Base-by-base conservation (phyloP, 2,113 vertebrate species). In the Tragelaphus buxtoni region DNA sequence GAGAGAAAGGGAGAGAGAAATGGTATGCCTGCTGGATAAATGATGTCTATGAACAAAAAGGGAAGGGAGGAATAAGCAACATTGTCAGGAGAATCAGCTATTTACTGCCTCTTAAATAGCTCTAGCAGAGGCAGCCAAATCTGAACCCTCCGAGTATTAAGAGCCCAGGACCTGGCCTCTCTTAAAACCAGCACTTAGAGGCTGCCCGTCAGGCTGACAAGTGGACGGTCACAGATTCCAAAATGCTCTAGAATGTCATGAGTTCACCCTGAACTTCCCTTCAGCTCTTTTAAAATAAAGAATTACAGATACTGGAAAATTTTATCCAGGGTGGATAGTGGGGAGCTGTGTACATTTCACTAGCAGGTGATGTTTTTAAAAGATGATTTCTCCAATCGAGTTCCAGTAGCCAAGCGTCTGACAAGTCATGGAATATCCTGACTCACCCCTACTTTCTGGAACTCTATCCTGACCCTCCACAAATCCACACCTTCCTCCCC, bases 121-220 rank as follows among this genome's bases (percentile, higher is more conserved):
- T 35, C 6, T 17, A 16, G 63, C 53, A 51, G 42, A 53, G 26
- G 18, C 17, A 26, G 28, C 77, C 20, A 56, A 55, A 4, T 7
- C 22, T 3, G 20, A 17, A 58, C 6, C 14, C 9, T 30, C 28
- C 1, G 0, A 39, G 1, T 9, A 2, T 72, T 42, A 10, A 24
- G 45, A 35, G 8, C 65, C 12, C 7, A 28, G 39, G 55, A 9
- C 24, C 28, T 4, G 26, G 22, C 28, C 84, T n/a, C 79, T 82
- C 77, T 77, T 14, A 32, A 89, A 76, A 47, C 51, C 42, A 51
- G 81, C 28, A 17, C 45, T 60, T 90, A 1, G 8, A 32, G 47
- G 69, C 84, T 32, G 11, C 53, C 3, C 13, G 20, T 13, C 77
- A 35, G 45, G 12, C 28, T 72, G 9, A 18, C 24, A 18, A 61